Percentiles rank a stretch among this genome's conserved stretches.
Conservation (phyloP, 1,140 invertebrate genomes). For the Zaprionus taronus region DNA sequence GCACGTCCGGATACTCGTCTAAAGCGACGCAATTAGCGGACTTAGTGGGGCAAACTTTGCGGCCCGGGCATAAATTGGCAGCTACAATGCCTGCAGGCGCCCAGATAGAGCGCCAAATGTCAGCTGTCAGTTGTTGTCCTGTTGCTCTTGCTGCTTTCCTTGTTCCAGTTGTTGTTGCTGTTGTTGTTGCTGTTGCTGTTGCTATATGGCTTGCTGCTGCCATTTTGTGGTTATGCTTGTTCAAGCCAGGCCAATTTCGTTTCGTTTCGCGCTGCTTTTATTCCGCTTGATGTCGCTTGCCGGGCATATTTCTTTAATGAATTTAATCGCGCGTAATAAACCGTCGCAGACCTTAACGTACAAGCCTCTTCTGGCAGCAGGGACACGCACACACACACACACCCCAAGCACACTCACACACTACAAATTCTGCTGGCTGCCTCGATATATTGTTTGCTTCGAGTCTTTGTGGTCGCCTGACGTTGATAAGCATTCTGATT, state of each 20-base stretch:
- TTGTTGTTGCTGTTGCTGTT: constrained; percentile 8
- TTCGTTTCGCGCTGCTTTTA: constrained; percentile 38
- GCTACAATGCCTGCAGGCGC: constrained; percentile 56
- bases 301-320: constrained; percentile 73
- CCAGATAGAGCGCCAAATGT: constrained; percentile 72
- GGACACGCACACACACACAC: background rate
- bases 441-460: constrained; percentile 64
- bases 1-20: constrained; percentile 36
- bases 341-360: constrained; percentile 45
- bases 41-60: constrained; percentile 56
- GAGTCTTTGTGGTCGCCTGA: constrained; percentile 73
- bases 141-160: background rate
- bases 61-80: constrained; percentile 62
- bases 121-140: constrained; percentile 62
- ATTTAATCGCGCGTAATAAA: constrained; percentile 79
- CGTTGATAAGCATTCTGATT: constrained; percentile 81
- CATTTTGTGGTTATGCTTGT: constrained; percentile 29
- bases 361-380: constrained; percentile 24
- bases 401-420: constrained; percentile 14
- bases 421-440: constrained; percentile 39
- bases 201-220: constrained; percentile 26
- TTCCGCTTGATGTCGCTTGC: constrained; percentile 49
- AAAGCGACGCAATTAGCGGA: constrained; percentile 78
- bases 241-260: constrained; percentile 16
- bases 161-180: constrained; percentile 7